phyloP scores from a whole-genome alignment of 2,888 invertebrate species.

The Hydraecia micacea region DNA sequence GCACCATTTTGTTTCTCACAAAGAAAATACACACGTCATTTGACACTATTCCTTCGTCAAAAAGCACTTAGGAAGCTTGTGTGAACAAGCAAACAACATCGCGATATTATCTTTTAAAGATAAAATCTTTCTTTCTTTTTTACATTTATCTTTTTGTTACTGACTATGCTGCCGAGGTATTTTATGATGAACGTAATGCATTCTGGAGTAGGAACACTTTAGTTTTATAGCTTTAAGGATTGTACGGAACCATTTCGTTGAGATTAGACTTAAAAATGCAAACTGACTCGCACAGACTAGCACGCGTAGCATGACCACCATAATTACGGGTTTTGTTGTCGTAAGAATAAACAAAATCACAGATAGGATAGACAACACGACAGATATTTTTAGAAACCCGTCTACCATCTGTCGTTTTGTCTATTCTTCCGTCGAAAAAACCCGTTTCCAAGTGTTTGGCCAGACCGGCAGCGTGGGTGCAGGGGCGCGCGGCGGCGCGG shows the following conservation, averaged over 20 bases:
- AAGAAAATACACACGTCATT: constrained; percentile 17
- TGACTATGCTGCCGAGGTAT: constrained; percentile 5
- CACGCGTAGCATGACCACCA: too few relatives aligned
- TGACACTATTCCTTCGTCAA: constrained; percentile 40
- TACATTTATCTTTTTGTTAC: constrained; percentile 27
- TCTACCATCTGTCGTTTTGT: too few relatives aligned
- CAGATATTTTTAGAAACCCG: too few relatives aligned
- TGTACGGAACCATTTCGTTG: constrained; percentile 19
- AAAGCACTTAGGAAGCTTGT: constrained; percentile 34
- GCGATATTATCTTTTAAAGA: constrained; percentile 33
- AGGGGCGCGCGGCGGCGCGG: too few relatives aligned
- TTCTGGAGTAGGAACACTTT: constrained; percentile 38
- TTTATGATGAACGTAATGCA: constrained; percentile 48
- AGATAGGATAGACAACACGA: too few relatives aligned
- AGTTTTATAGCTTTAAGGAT: constrained; percentile 24
- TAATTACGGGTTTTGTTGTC: too few relatives aligned
- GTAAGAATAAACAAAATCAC: too few relatives aligned
- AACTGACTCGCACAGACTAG: background rate
- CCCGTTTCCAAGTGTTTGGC: too few relatives aligned
- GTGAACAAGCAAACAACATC: constrained; percentile 25
- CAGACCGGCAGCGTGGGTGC: too few relatives aligned
- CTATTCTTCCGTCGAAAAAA: too few relatives aligned
- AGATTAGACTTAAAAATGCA: constrained; percentile 29
- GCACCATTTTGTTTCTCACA: constrained; percentile 3
- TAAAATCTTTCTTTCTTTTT: constrained; percentile 25